Evolutionary conservation across 2,888 invertebrate species (phyloP), one percentile per base, ranked within the genome.

Genomic region (Onthophagus sagittarius): DNA sequence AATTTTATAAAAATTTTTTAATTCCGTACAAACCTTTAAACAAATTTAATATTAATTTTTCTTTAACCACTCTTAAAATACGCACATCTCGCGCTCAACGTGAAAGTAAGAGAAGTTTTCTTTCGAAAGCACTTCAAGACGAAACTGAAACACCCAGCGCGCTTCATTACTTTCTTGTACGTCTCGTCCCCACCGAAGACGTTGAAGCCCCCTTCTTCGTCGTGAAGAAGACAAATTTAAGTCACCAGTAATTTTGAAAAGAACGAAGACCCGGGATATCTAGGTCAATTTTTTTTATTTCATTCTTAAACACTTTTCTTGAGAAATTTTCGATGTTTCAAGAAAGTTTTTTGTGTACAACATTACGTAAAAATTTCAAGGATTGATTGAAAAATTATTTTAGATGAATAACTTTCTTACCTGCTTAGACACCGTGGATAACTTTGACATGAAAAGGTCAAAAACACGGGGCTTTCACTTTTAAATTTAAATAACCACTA

Each of bases 71-170:
- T 13, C 31, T 67, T 32, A 67, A 23, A 31, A n/a, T 67, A n/a
- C 15, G 23, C 32, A 32, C 23, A 67, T 67, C 67, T 6, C 67
- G 67, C 7, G 23, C 15, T 5, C 23, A 23, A n/a, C 15, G 67
- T 31, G 32, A 32, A 67, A 31, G 67, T 67, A 31, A 15, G 31
- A 31, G 2, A 15, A 2, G 23, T n/a, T 67, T 31, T 31, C 32
- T 31, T 67, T 23, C 6, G 32, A 64, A 15, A 23, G 67, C 31
- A n/a, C 31, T 67, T 67, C 67, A 15, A 62, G 62, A 67, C 67
- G 73, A 15, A 67, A 73, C 73, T 73, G 67, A 14, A 62, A 65
- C 67, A 65, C 73, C 65, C 15, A 71, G 67, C 32, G 31, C 69
- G 33, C 69, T 31, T 67, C 62, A 71, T 71, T 67, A 62, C 73